Evolutionary conservation across 2,797 vertebrate genomes (phyloP), one percentile per base, ranked within the genome.

Genomic region (Ammospiza maritima): DNA sequence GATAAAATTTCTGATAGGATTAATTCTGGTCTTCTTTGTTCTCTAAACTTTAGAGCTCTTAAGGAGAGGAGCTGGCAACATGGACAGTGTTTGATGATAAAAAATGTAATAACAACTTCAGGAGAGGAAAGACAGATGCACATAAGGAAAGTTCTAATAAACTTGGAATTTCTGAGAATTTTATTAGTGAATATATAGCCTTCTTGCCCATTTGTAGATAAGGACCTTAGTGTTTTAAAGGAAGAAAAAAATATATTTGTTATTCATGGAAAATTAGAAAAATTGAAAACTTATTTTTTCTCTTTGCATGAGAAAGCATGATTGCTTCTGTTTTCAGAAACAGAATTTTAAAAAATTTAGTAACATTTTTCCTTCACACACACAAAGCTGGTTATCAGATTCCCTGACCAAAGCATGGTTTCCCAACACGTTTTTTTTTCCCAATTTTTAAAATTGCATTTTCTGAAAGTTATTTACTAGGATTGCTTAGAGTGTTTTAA

Each of bases 61-160:
- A 82, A 89, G 61, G 58, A 81, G 85, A 92, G 69, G n/a, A 90
- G 53, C 56, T 94, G 88, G 92, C 87, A 95, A 80, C 75, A 69
- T 13, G 72, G 86, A 70, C 57, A 42, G 42, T 38, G 60, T 89
- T 94, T 95, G 88, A 90, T 96, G 97, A 96, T 96, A 79, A 95
- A 98, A 97, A 95, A 81, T 66, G 88, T 91, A 97, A 85, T 97
- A 97, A 96, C 92, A 96, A 75, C 91, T 97, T 89, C 69, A 95
- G 66, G 67, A 71, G 96, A 97, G 77, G 89, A 97, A 97, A 94
- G 94, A 85, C 97, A 98, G 95, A 94, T 95, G 88, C 40, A 76
- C 48, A 84, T 81, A 94, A 77, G 85, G 85, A 92, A 71, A 92
- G 44, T 70, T 71, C 14, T 11, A 88, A 70, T 85, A 89, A 75